These are phyloP conservation scores for Tetanocera ferruginea DNA, from an alignment of 2,888 invertebrate genomes.

Conservation along the genomic window DNA sequence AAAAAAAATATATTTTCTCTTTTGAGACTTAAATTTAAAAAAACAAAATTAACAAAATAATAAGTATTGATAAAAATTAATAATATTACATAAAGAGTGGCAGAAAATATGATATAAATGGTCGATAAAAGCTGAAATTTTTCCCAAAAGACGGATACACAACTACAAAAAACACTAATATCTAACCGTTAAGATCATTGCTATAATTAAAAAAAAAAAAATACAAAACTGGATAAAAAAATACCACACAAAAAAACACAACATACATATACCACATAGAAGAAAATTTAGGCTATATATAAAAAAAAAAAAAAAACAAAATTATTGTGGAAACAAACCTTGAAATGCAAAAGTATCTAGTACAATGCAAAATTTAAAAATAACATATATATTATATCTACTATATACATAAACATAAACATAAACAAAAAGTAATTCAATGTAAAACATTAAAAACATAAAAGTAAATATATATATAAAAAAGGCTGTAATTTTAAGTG, in stretches of 20 bases:
- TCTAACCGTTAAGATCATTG: not conserved
- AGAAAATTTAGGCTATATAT: not conserved
- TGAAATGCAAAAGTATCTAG: conserved; percentile 27
- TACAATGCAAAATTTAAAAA: conserved; percentile 31
- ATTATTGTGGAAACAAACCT: conserved; percentile 8
- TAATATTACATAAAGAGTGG: no score
- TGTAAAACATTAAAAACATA: conserved; percentile 31
- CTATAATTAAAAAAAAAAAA: not conserved
- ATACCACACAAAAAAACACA: not conserved
- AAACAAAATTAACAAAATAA: not conserved
- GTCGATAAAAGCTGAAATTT: not conserved
- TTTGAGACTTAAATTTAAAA: conserved; percentile 38
- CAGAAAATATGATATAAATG: not conserved
- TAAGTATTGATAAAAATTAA: no score
- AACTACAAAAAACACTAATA: not conserved
- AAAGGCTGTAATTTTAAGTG: conserved; percentile 70
- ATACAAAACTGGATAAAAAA: conserved; percentile 5
- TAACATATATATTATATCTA: conserved; percentile 6
- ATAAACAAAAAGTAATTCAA: conserved; percentile 10
- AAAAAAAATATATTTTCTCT: conserved; percentile 43
- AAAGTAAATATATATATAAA: conserved; percentile 39
- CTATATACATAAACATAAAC: not conserved
- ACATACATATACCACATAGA: not conserved
- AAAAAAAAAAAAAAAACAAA: not conserved
- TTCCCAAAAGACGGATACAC: not conserved